phyloP scores from a whole-genome alignment of 2,797 vertebrate species.

The Ataeniobius toweri region DNA sequence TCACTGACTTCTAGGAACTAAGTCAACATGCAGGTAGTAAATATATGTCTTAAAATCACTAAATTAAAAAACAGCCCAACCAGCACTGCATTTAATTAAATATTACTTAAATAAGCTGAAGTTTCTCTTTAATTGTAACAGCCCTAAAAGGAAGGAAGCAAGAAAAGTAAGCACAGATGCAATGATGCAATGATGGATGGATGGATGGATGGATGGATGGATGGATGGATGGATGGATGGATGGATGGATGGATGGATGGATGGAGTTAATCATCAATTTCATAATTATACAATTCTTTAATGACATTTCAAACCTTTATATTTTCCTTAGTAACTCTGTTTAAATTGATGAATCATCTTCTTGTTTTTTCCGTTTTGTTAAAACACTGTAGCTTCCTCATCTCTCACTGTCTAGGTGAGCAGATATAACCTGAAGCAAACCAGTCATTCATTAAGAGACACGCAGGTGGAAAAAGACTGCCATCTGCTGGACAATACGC shows the following conservation, averaged over 20 bases:
- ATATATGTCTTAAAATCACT: not conserved
- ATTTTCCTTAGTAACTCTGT: too few relatives aligned
- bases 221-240: too few relatives aligned
- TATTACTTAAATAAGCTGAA: not conserved
- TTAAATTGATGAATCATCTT: not conserved
- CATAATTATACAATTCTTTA: too few relatives aligned
- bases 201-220: not conserved
- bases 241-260: too few relatives aligned
- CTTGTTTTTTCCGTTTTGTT: not conserved
- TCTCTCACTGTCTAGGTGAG: conserved; percentile 2
- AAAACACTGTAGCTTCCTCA: not conserved
- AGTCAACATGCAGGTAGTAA: not conserved
- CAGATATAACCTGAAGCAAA: not conserved
- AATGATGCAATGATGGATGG: not conserved
- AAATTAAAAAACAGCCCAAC: not conserved
- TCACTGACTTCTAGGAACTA: not conserved
- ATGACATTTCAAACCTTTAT: too few relatives aligned
- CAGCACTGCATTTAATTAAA: not conserved
- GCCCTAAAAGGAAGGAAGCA: not conserved
- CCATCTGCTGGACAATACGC: conserved; percentile 60
- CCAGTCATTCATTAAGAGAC: not conserved
- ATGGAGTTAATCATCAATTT: too few relatives aligned
- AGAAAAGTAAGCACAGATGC: not conserved
- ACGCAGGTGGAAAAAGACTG: conserved; percentile 28
- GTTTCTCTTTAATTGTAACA: not conserved